phyloP scores from a whole-genome alignment of 2,888 invertebrate species.

The Mystacides longicornis region DNA sequence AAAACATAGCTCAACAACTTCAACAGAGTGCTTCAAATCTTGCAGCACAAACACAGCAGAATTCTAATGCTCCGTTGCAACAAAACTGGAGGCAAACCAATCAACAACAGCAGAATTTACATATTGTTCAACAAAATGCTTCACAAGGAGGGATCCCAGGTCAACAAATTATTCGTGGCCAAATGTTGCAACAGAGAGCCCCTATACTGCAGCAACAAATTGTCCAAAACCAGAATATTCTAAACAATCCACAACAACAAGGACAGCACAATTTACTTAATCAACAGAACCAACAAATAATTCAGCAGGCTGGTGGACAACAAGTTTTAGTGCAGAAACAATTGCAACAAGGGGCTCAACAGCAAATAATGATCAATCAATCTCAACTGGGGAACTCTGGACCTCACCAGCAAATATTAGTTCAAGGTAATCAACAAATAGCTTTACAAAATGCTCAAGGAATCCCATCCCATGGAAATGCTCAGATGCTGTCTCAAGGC shows the following conservation, averaged over 20 bases:
- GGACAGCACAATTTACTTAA: conserved; percentile 25
- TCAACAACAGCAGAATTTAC: conserved; percentile 37
- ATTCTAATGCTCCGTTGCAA: conserved; percentile 24
- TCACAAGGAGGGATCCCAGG: conserved; percentile 38
- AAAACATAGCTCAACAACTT: conserved; percentile 21
- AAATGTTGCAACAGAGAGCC: conserved; percentile 42
- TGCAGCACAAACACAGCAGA: conserved; percentile 24
- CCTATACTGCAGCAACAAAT: conserved; percentile 53
- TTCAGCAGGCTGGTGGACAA: conserved; percentile 41
- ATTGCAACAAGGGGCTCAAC: conserved; percentile 42
- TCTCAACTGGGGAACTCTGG: conserved; percentile 43
- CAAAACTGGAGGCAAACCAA: conserved; percentile 37
- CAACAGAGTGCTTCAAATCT: conserved; percentile 28
- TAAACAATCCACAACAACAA: conserved; percentile 37
- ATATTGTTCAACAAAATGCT: conserved; percentile 47
- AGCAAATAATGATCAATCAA: conserved; percentile 30
- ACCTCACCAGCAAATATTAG: conserved; percentile 41
- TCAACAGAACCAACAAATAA: conserved; percentile 48
- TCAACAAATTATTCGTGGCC: conserved; percentile 45
- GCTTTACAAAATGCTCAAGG: conserved; percentile 36
- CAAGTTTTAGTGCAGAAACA: conserved; percentile 55
- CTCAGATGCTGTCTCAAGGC: conserved; percentile 42
- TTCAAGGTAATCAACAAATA: conserved; percentile 47
- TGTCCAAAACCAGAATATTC: conserved; percentile 46
- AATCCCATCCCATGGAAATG: conserved; percentile 34